phyloP scores from a whole-genome alignment of 1,140 invertebrate genomes.

The Macrotrachela quadricornifera region DNA sequence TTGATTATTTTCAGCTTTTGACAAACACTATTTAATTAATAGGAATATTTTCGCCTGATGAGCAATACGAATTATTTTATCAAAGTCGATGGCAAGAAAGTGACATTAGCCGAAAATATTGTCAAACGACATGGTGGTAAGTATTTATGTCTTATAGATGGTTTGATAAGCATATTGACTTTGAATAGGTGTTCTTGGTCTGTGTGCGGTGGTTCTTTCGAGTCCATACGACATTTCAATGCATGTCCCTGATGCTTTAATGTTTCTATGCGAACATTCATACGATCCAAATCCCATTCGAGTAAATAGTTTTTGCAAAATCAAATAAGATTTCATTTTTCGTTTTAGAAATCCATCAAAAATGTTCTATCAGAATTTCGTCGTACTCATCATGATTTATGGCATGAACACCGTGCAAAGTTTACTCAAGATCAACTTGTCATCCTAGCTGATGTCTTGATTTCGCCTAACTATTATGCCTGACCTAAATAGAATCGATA shows the following conservation, averaged over 20 bases:
- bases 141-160: conserved; percentile 6
- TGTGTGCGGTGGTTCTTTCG: conserved; percentile 65
- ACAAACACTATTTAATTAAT: too few relatives aligned
- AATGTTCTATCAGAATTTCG: conserved; percentile 69
- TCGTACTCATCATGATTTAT: conserved; percentile 72
- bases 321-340: neutral
- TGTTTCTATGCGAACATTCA: conserved; percentile 50
- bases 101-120: conserved; percentile 19
- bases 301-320: conserved; percentile 32
- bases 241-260: conserved; percentile 59
- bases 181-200: conserved; percentile 36
- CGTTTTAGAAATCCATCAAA: conserved; percentile 48
- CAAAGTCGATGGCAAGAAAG: too few relatives aligned
- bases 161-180: too few relatives aligned
- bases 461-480: conserved; percentile 68
- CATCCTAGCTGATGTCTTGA: conserved; percentile 60
- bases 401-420: conserved; percentile 60
- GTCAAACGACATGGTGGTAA: conserved; percentile 50
- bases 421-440: conserved; percentile 74
- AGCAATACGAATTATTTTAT: too few relatives aligned
- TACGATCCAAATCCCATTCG: conserved; percentile 74
- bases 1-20: neutral
- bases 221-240: conserved; percentile 71
- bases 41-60: too few relatives aligned
- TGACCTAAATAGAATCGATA: too few relatives aligned